phyloP scores from a whole-genome alignment of 1,140 invertebrate genomes.

The Archegozetes longisetosus region DNA sequence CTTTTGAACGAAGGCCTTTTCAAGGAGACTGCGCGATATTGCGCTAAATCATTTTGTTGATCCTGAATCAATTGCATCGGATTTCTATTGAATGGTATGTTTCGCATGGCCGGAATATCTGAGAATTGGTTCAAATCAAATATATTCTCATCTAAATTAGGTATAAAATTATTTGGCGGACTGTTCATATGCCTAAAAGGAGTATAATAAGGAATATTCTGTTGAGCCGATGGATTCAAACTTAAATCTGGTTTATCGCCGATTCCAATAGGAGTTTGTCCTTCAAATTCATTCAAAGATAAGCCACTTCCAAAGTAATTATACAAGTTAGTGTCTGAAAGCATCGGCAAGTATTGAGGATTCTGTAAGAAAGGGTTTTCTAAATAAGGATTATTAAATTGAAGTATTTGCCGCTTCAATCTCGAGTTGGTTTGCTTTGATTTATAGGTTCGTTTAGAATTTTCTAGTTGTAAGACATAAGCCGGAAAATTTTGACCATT shows the following conservation, averaged over 20 bases:
- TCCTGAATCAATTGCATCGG: not conserved
- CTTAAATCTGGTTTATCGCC: not conserved
- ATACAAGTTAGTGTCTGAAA: not conserved
- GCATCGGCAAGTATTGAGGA: not conserved
- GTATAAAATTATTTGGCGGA: not conserved
- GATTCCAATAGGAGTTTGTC: not conserved
- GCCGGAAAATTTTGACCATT: constrained; percentile 3
- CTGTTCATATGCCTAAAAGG: not conserved
- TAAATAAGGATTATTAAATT: not conserved
- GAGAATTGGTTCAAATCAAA: not conserved
- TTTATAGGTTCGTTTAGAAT: not conserved
- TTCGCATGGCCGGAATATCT: too few relatives aligned
- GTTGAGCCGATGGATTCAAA: not conserved
- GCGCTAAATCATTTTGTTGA: not conserved
- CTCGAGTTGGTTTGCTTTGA: not conserved
- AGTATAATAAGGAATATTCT: not conserved
- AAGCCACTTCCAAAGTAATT: not conserved
- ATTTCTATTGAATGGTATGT: too few relatives aligned
- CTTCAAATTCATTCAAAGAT: not conserved
- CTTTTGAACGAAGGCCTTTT: not conserved
- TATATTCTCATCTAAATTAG: not conserved
- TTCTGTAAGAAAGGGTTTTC: not conserved
- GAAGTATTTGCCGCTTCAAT: not conserved
- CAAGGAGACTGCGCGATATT: not conserved
- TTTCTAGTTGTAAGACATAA: constrained; percentile 2